A percentile compares a stretch with the other conserved stretches of the same genome.
Conservation (phyloP, 2,113 vertebrate species). For the Campylomormyrus numenius region DNA sequence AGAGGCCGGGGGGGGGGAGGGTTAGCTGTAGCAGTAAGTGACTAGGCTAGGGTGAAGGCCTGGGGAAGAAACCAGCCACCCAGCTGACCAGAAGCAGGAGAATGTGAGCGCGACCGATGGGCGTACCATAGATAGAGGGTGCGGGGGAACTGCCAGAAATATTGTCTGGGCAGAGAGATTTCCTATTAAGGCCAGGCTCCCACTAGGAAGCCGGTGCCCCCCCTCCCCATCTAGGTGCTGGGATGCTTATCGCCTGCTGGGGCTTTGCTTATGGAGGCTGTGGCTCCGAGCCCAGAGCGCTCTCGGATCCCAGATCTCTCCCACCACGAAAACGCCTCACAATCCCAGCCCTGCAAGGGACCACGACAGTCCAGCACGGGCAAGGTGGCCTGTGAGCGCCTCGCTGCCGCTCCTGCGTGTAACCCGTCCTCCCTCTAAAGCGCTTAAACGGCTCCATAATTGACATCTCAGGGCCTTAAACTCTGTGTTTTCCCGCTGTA, state of each 20-base stretch:
- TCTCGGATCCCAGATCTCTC: not conserved
- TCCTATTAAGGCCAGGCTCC: slow-evolving; percentile 17
- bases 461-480: not conserved
- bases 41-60: not conserved
- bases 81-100: not conserved
- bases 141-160: not conserved
- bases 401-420: not conserved
- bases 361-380: not conserved
- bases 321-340: not conserved
- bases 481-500: not conserved
- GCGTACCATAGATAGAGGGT: not conserved
- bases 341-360: not conserved
- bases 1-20: not conserved
- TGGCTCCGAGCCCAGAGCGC: slow-evolving; percentile 9
- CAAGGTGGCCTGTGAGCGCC: not conserved
- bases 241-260: not conserved
- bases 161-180: not conserved
- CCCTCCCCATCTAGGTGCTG: not conserved
- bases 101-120: not conserved
- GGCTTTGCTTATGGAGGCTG: not conserved
- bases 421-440: not conserved
- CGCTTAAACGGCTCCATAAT: not conserved
- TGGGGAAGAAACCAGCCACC: not conserved
- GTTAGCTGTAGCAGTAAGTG: not conserved
- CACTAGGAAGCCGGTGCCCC: not conserved